Percentiles rank a stretch among this genome's conserved stretches.
Conservation (phyloP, 2,113 vertebrate genomes). For the Machaerirhynchus nigripectus region DNA sequence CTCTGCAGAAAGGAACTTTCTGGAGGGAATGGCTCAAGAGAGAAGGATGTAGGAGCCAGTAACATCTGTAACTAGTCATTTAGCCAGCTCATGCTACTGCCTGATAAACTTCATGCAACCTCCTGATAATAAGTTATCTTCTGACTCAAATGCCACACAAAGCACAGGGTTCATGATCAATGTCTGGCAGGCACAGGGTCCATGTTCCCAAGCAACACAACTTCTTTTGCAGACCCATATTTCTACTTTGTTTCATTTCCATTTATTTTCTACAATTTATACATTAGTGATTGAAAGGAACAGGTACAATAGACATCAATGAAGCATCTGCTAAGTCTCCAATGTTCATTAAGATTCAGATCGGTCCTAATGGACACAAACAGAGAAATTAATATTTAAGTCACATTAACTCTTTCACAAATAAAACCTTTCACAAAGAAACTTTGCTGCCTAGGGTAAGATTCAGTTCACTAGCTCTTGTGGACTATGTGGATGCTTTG, state of each 20-base stretch:
- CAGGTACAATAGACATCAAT: background rate
- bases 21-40: background rate
- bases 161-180: background rate
- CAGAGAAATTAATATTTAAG: background rate
- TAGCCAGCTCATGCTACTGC: background rate
- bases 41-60: background rate
- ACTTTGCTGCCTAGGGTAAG: background rate
- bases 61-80: background rate
- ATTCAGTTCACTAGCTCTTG: background rate
- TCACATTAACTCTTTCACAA: background rate
- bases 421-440: background rate
- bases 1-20: background rate
- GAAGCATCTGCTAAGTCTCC: background rate
- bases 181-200: background rate
- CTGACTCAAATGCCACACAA: background rate
- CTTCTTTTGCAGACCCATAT: background rate
- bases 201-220: background rate
- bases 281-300: background rate
- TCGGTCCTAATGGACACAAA: background rate
- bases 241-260: background rate
- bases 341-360: background rate
- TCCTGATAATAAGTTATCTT: background rate
- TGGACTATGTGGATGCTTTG: background rate
- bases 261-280: background rate
- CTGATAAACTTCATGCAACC: background rate